Evolutionary conservation across 2,113 vertebrate species (phyloP).

Genomic region (Arizona elegans): DNA sequence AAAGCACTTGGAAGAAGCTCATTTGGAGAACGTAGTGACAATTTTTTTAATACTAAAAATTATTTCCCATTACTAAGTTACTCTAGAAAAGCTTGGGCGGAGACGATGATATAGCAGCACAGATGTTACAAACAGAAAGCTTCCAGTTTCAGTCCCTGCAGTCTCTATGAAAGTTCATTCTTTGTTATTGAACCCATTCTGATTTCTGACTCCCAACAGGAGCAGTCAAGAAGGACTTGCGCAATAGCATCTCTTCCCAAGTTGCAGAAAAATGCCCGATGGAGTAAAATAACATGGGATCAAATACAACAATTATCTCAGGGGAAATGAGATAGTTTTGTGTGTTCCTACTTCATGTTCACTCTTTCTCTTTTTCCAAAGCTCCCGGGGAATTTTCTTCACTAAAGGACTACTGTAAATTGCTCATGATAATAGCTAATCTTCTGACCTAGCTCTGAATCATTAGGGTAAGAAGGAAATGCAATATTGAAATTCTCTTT

Average conservation of each 20-base stretch:
- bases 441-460: neutral
- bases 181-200: neutral
- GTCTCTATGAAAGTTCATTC: neutral
- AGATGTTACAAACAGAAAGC: neutral
- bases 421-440: neutral
- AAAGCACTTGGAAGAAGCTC: neutral
- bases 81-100: neutral
- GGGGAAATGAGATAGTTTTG: neutral
- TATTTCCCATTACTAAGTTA: neutral
- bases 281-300: neutral
- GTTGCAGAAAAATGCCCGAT: neutral
- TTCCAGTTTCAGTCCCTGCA: neutral
- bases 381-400: neutral
- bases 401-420: neutral
- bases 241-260: neutral
- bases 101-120: neutral
- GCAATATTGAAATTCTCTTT: neutral
- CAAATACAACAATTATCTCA: neutral
- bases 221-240: neutral
- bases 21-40: neutral
- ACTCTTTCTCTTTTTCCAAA: neutral
- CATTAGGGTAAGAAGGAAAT: neutral
- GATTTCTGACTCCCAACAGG: neutral
- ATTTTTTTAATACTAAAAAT: neutral
- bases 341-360: neutral